Evolutionary conservation across 2,113 vertebrate species (phyloP).

Genomic region (Genyomyrus donnyi): DNA sequence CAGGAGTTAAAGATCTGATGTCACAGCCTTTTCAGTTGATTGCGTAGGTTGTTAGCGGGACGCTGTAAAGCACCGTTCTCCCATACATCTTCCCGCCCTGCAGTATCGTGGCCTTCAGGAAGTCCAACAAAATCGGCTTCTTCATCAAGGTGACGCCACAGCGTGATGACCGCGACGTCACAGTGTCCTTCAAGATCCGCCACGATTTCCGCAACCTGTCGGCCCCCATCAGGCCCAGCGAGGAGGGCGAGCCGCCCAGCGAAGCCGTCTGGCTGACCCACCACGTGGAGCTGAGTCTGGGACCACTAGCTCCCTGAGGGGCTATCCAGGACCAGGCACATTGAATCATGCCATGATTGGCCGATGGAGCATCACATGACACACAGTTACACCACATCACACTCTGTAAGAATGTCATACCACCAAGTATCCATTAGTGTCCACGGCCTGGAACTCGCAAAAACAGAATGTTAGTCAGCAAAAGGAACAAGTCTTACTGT

Average conservation of each 20-base stretch:
- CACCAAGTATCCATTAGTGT: not conserved
- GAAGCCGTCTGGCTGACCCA: slow-evolving; percentile 93
- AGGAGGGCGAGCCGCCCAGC: slow-evolving; percentile 62
- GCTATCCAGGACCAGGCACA: not conserved
- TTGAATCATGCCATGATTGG: not conserved
- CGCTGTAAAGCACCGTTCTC: not conserved
- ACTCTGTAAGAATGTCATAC: not conserved
- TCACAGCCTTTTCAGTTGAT: not conserved
- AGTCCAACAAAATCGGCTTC: slow-evolving; percentile 96
- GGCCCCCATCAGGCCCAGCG: slow-evolving; percentile 71
- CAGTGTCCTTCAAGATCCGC: slow-evolving; percentile 87
- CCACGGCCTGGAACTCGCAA: not conserved
- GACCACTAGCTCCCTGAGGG: slow-evolving; percentile 73
- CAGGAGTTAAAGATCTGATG: not conserved
- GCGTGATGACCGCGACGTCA: slow-evolving; percentile 78
- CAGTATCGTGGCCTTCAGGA: slow-evolving; percentile 90
- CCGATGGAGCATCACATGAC: not conserved
- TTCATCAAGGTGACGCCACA: slow-evolving; percentile 96
- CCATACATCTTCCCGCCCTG: slow-evolving; percentile 3
- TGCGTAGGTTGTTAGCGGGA: not conserved
- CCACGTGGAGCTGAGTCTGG: slow-evolving; percentile 87
- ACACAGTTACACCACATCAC: not conserved
- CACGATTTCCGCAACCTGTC: slow-evolving; percentile 94
- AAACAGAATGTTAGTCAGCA: not conserved
- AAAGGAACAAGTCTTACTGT: not conserved